Evolutionary conservation across 1,140 invertebrate genomes (phyloP), one percentile per base, ranked within the genome.

Genomic region (Anadara kagoshimensis): DNA sequence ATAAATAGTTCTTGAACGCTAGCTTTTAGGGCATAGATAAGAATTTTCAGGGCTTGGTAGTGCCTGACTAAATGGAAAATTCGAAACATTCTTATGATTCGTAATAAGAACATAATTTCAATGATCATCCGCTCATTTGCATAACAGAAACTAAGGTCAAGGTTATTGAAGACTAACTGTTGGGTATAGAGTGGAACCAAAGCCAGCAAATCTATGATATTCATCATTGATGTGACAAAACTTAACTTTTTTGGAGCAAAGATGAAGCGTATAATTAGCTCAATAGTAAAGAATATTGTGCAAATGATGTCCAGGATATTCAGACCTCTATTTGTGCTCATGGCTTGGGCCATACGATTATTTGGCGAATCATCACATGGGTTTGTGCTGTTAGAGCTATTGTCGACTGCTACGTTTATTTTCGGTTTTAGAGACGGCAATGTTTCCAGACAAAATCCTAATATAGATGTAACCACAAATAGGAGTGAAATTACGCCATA

Each of bases 381-480:
- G 69, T 5, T 14, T 63, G 49, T 65, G 41, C 68, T 43, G 36
- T 62, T 16, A 8, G 56, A 20, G 47, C 49, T 47, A 45, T 51
- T 16, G 61, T 57, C 43, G 22, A 12, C 8, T 53, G 41, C 43
- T 68, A 45, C 11, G 56, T 68, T 94, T 75, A 94, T 93, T 56
- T 96, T 95, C 78, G 96, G 94, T 43, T 94, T 89, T 76, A 96
- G 92, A 79, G 93, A 93, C 0, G 95, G 95, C 84, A 96, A 94
- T 0, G 96, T 97, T 90, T 98, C 98, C 85, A 97, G 90, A 89
- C 96, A 97, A 90, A 98, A 98, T 54, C 94, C 96, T 54, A 96
- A 91, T 73, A 97, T 95, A 73, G 95, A 97, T 44, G 96, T 91
- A 87, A 94, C 94, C 85, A 97, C 96, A 92, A 97, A 96, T 89